Conservation (phyloP, 2,888 invertebrate genomes). For the Eristalis intricaria region DNA sequence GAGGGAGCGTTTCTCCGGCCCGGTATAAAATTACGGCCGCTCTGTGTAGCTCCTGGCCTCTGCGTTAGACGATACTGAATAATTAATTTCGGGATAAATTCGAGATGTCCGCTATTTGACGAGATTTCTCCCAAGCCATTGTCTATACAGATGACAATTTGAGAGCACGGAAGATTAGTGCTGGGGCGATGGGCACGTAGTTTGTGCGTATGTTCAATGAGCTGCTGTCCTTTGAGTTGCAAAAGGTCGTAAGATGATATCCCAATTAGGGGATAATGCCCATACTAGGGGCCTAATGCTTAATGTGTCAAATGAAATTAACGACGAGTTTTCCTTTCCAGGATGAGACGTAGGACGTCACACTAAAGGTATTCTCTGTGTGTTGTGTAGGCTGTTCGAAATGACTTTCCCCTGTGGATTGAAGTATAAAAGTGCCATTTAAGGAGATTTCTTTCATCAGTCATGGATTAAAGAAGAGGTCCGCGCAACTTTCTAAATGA, state of each 20-base stretch:
- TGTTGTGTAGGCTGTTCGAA: neutral
- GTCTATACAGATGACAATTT: slow-evolving; percentile 3
- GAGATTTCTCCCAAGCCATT: slow-evolving; percentile 15
- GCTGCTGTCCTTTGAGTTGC: neutral
- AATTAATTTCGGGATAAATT: slow-evolving; percentile 35
- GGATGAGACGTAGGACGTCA: neutral
- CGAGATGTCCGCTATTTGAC: slow-evolving; percentile 10
- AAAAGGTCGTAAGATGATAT: neutral
- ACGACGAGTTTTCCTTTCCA: neutral
- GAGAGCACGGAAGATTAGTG: neutral
- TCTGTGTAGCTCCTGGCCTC: neutral
- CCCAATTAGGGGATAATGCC: neutral
- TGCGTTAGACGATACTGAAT: slow-evolving; percentile 14
- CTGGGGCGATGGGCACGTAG: neutral
- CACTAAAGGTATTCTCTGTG: too few species aligned
- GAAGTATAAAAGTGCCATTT: neutral
- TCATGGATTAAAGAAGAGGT: too few species aligned
- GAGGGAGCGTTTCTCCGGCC: neutral
- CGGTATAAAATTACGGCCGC: neutral
- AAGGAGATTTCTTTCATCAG: neutral
- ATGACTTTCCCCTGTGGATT: neutral
- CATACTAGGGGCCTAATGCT: neutral
- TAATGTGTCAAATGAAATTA: neutral
- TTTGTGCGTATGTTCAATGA: neutral
- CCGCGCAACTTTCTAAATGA: too few species aligned